Conservation (phyloP, 2,888 invertebrate genomes). For the Crossocerus cetratus region DNA sequence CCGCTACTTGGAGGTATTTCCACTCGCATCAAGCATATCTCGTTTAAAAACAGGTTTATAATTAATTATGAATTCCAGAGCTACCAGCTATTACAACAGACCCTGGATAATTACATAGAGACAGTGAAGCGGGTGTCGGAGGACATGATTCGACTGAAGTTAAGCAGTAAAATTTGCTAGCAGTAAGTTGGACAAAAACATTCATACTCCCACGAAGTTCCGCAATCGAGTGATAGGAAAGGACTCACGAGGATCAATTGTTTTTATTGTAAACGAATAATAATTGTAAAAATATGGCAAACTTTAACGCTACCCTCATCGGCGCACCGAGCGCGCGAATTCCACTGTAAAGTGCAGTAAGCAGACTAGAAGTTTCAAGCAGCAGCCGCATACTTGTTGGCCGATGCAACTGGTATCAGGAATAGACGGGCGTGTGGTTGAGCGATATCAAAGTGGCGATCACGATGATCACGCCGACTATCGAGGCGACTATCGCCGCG, state of each 20-base stretch:
- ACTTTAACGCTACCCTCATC: background rate
- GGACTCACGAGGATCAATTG: no score
- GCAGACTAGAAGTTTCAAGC: conserved; percentile 6
- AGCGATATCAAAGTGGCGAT: conserved; percentile 72
- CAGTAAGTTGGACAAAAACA: no score
- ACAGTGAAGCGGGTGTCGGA: conserved; percentile 83
- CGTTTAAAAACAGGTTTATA: background rate
- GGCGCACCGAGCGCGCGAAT: background rate
- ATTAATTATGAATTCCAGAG: conserved; percentile 77
- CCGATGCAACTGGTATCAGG: conserved; percentile 39
- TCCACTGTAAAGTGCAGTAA: background rate
- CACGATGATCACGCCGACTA: conserved; percentile 76
- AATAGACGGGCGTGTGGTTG: conserved; percentile 63
- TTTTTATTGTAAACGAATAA: conserved; percentile 18
- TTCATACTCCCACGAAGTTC: conserved; percentile 13
- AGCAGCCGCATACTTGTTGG: background rate
- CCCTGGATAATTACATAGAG: conserved; percentile 82
- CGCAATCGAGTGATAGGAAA: no score
- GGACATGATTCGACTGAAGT: conserved; percentile 79
- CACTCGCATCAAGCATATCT: background rate
- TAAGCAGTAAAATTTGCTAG: conserved; percentile 50
- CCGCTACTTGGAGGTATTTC: no score
- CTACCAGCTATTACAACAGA: conserved; percentile 80
- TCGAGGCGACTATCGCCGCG: conserved; percentile 76
- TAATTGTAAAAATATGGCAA: conserved; percentile 4